phyloP scores from a whole-genome alignment of 2,888 invertebrate genomes.

The Falcaria lacertinaria region DNA sequence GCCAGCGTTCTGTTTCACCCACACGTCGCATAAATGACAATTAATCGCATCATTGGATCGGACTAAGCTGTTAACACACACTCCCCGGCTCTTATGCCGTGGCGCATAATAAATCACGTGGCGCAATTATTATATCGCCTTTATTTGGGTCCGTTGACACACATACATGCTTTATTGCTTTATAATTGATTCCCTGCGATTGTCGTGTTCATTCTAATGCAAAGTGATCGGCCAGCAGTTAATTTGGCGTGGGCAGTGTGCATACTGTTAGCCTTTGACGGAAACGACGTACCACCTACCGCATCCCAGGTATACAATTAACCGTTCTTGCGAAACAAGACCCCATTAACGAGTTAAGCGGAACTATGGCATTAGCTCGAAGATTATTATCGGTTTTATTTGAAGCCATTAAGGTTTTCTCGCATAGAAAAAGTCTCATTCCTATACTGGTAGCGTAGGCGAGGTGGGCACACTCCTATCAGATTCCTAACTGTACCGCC shows the following conservation, averaged over 20 bases:
- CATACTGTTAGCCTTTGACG: constrained; percentile 53
- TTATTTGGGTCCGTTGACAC: constrained; percentile 22
- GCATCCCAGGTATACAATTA: constrained; percentile 43
- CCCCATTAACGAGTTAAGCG: constrained; percentile 24
- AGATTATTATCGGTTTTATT: constrained; percentile 28
- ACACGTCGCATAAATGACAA: constrained; percentile 33
- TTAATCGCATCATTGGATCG: constrained; percentile 22
- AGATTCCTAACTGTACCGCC: constrained; percentile 68
- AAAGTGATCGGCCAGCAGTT: constrained; percentile 52
- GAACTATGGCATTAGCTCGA: constrained; percentile 8
- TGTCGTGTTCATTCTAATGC: constrained; percentile 47
- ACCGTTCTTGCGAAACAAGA: constrained; percentile 18
- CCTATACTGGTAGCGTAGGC: constrained; percentile 35
- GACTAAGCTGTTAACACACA: constrained; percentile 25
- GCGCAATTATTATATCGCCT: constrained; percentile 37
- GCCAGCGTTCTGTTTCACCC: constrained; percentile 35
- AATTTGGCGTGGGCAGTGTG: constrained; percentile 52
- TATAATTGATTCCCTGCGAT: constrained; percentile 38
- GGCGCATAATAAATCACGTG: constrained; percentile 49
- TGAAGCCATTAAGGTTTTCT: constrained; percentile 27
- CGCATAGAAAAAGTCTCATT: constrained; percentile 21
- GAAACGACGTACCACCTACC: constrained; percentile 34
- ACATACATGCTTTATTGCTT: constrained; percentile 24
- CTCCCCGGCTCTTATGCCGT: constrained; percentile 23
- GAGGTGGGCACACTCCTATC: constrained; percentile 34